Evolutionary conservation across 2,888 invertebrate genomes (phyloP).

Genomic region (Lordiphosa fenestrarum): DNA sequence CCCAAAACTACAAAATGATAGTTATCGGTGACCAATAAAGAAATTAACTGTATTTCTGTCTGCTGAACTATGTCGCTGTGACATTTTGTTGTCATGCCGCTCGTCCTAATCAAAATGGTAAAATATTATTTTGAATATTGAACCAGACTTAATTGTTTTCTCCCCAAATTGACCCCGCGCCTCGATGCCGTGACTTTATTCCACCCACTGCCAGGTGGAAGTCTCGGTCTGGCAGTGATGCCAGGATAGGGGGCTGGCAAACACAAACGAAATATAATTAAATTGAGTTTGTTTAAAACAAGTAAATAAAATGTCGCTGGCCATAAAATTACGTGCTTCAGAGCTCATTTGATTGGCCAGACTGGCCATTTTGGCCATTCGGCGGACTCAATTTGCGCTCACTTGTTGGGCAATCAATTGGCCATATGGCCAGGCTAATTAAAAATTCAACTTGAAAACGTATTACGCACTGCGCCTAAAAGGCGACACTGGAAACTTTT

Average conservation of each 20-base stretch:
- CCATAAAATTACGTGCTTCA: constrained; percentile 6
- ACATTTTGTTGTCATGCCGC: no score
- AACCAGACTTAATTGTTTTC: no score
- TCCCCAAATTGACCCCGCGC: no score
- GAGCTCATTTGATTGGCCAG: constrained; percentile 6
- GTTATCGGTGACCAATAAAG: no score
- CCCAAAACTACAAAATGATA: no score
- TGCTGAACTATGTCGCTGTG: no score
- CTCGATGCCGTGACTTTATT: no score
- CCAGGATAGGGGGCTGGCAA: not conserved
- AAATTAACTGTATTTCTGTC: no score
- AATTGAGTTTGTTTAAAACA: constrained; percentile 5
- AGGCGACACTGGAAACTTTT: constrained; percentile 53
- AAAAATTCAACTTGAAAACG: constrained; percentile 22
- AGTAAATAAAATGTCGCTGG: not conserved
- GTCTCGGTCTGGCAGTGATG: no score
- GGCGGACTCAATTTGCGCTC: constrained; percentile 46
- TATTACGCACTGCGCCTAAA: constrained; percentile 66
- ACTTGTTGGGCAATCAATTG: constrained; percentile 3
- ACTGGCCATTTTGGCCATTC: constrained; percentile 20
- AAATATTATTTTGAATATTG: no score
- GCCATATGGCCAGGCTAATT: constrained; percentile 9
- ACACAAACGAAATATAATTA: constrained; percentile 2
- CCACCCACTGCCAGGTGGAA: no score
- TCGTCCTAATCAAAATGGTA: no score